Evolutionary conservation across 2,888 invertebrate species (phyloP), one percentile per base, ranked within the genome.

Genomic region (Hemaris fuciformis): DNA sequence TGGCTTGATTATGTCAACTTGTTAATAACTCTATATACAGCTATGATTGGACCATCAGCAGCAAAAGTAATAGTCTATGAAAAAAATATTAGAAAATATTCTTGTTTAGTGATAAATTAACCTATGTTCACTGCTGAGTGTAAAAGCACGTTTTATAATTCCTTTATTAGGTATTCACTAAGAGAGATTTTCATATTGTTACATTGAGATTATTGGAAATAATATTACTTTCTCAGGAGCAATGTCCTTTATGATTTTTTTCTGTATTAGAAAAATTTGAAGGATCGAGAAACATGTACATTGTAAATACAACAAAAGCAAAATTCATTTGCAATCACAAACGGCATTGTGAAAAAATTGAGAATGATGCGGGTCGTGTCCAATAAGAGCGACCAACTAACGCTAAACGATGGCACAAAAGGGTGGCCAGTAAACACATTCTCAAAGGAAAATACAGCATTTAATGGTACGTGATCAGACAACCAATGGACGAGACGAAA

Each of bases 291-390:
- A 46, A 23, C 2, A 22, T 7, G 7, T 27, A 27, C 7, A 45
- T n/a, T n/a, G n/a, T n/a, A n/a, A 27, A 15, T 27, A 48, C 27
- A 48, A 48, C 27, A 48, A 48, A 48, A 8, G 48, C 48, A 48
- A 2, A 15, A 48, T 22, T 20, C 48, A 20, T 10, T 53, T 31
- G 18, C 18, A 20, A 53, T 53, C 48, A 25, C 15, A 53, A 27
- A 53, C 8, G 23, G 27, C 27, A 8, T 3, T 31, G 18, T 20
- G 25, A 66, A 70, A 72, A 77, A 74, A 76, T 77, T 76, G 72
- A 63, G 72, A 74, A 66, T 75, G 79, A 79, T 71, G 65, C 65
- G 74, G 76, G 77, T 76, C 62, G 67, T 69, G 64, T 61, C 31
- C 63, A 65, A 64, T 69, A 67, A 61, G 64, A 64, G 59, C 60